Conservation (phyloP, 2,113 vertebrate genomes). For the Psammodynastes pulverulentus region DNA sequence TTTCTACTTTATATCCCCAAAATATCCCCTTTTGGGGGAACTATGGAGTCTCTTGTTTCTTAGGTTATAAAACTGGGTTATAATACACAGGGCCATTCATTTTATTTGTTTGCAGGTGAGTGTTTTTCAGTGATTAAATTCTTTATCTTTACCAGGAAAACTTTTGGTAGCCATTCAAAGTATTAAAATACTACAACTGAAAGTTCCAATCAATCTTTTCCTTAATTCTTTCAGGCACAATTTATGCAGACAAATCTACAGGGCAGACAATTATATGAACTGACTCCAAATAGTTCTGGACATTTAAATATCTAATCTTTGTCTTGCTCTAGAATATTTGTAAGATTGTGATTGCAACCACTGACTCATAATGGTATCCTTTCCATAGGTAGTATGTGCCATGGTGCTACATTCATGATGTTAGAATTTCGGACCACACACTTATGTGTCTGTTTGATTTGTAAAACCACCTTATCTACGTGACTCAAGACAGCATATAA, state of each 20-base stretch:
- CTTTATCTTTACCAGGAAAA: not conserved
- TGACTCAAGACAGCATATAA: not conserved
- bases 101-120: not conserved
- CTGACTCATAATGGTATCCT: not conserved
- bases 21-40: constrained; percentile 23
- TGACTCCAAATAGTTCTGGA: not conserved
- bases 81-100: not conserved
- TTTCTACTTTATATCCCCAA: constrained; percentile 26
- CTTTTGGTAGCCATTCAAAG: not conserved
- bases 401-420: not conserved
- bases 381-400: too few relatives aligned
- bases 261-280: not conserved
- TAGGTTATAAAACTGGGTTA: not conserved
- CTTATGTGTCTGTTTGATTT: not conserved
- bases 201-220: not conserved
- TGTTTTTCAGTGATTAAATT: not conserved
- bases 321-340: not conserved
- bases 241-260: not conserved
- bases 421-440: not conserved
- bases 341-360: not conserved
- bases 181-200: not conserved
- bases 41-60: constrained; percentile 13
- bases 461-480: not conserved
- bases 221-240: not conserved
- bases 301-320: not conserved